Evolutionary conservation across 2,797 vertebrate genomes (phyloP).

Genomic region (Gymnothorax javanicus): DNA sequence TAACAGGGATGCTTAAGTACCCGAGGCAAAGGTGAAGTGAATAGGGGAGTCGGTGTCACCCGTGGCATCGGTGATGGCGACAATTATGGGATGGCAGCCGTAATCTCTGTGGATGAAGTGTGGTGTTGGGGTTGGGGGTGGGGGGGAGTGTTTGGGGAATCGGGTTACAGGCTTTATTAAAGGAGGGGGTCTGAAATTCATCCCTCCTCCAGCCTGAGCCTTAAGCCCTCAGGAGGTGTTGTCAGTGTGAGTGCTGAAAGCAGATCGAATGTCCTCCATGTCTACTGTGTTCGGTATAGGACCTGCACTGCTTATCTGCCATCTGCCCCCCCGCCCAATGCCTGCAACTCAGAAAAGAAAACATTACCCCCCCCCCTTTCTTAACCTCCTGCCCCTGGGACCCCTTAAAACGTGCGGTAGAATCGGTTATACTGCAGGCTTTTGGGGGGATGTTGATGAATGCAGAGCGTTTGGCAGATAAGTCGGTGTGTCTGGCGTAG

Average conservation of each 20-base stretch:
- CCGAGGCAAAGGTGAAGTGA: slow-evolving; percentile 7
- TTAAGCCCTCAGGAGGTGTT: slow-evolving; percentile 62
- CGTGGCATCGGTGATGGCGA: slow-evolving; percentile 65
- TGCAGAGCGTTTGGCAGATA: slow-evolving; percentile 16
- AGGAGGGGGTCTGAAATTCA: slow-evolving; percentile 9
- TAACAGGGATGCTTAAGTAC: slow-evolving; percentile 62
- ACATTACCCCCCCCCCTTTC: neutral
- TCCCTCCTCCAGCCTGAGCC: slow-evolving; percentile 58
- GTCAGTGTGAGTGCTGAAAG: slow-evolving; percentile 72
- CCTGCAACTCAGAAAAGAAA: neutral
- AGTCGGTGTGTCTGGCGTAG: neutral
- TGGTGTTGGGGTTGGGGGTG: slow-evolving; percentile 39
- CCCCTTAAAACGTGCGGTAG: neutral
- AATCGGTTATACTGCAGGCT: neutral
- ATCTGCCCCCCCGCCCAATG: neutral
- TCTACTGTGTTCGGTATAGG: slow-evolving; percentile 19
- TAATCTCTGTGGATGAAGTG: slow-evolving; percentile 59
- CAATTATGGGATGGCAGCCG: slow-evolving; percentile 72
- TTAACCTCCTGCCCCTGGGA: slow-evolving; percentile 48
- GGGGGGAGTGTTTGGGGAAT: slow-evolving; percentile 44
- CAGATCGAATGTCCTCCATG: slow-evolving; percentile 57
- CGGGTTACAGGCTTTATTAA: slow-evolving; percentile 64
- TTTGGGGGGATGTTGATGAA: slow-evolving; percentile 8
- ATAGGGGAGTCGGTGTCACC: slow-evolving; percentile 53
- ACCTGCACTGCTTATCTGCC: neutral